Base-by-base conservation (phyloP, 2,797 vertebrate species). In the Poecilia velifera region DNA sequence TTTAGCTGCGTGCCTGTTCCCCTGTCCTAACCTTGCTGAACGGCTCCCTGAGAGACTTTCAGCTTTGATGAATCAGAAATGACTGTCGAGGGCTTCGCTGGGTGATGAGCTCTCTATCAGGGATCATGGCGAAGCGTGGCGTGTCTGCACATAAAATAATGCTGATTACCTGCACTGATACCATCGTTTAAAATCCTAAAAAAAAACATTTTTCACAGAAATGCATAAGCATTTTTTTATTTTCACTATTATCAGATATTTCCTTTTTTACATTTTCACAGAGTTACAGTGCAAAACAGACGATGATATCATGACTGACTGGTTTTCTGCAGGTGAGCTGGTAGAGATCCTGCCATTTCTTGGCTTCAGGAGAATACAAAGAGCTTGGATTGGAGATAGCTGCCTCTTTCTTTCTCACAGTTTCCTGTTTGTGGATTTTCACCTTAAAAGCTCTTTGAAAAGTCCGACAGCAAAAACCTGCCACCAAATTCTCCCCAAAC, bases 1-100 rank as follows among this genome's bases (percentile, higher is more conserved):
- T 81, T 80, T 71, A 0, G 39, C 49, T 46, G 66, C 39, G 12
- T 75, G 49, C 4, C 43, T 13, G 64, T 68, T 39, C 28, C 72
- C 79, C 78, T 77, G 81, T 72, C 75, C 90, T 89, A 84, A 91
- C 93, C 90, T 92, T 87, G 80, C 84, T 78, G 81, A 51, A 79
- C 88, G 84, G 77, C 85, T 94, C 92, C 91, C 90, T 88, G 47
- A 34, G 92, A 91, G 93, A 92, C 86, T 72, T 86, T 92, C 79
- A 76, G 72, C 84, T 90, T 79, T 91, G 91, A 93, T 82, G 87
- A 89, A 91, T 92, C 90, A 90, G 90, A 91, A 90, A 93, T 90
- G 79, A 87, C 84, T 82, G 81, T 86, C 91, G 75, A 71, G 90
- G 91, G 90, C 86, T 79, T 84, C 74, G 51, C 78, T 90, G 92